Evolutionary conservation across 2,888 invertebrate species (phyloP).

Genomic region (Trichopoda pennipes): DNA sequence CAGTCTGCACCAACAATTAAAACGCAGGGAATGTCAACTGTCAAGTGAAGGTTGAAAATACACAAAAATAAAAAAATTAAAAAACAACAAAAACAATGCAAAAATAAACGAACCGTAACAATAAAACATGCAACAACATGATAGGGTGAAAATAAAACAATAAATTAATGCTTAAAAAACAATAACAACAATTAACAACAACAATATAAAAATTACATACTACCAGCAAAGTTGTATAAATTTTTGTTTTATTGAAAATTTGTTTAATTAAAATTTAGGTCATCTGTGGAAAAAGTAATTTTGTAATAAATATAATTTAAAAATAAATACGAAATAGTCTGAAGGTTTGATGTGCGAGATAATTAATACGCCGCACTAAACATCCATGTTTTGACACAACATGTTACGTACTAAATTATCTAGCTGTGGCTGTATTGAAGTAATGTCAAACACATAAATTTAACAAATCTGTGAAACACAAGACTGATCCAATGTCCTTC

Average conservation of each 20-base stretch:
- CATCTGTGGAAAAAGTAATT: background rate
- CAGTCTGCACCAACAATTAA: constrained; percentile 18
- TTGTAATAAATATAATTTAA: no score
- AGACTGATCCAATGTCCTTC: no score
- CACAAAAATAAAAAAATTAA: constrained; percentile 21
- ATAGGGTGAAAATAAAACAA: constrained; percentile 42
- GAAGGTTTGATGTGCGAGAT: no score
- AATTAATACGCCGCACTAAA: no score
- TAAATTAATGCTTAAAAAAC: constrained; percentile 1
- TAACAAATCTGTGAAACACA: no score
- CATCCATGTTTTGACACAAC: no score
- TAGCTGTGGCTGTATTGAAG: no score
- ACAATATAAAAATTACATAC: background rate
- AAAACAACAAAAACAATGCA: constrained; percentile 44
- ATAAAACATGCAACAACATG: constrained; percentile 47
- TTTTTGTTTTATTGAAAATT: background rate
- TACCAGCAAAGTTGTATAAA: constrained; percentile 8
- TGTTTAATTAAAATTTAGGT: constrained; percentile 6
- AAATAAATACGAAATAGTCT: background rate
- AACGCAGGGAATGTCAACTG: constrained; percentile 65
- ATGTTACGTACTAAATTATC: no score
- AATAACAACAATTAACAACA: background rate
- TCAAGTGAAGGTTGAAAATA: constrained; percentile 64
- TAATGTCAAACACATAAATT: no score
- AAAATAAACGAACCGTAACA: constrained; percentile 58